phyloP scores from a whole-genome alignment of 2,888 invertebrate genomes.

The Clusia tigrina region DNA sequence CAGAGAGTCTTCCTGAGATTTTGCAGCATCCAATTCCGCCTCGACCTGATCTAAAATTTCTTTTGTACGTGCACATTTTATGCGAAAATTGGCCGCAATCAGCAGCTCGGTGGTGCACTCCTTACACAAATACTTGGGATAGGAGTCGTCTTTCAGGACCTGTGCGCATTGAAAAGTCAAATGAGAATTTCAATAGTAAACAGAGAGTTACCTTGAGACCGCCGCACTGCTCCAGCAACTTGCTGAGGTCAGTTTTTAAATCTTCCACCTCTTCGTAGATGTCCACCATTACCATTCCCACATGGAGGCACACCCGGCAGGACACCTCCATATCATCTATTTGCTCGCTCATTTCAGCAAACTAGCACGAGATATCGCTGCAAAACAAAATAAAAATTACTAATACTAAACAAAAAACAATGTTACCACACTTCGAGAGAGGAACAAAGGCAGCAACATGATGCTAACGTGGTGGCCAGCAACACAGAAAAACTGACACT shows the following conservation, averaged over 20 bases:
- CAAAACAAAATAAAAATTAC: too few relatives aligned
- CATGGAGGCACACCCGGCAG: slow-evolving; percentile 56
- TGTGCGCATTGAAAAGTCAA: slow-evolving; percentile 30
- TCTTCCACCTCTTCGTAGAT: slow-evolving; percentile 58
- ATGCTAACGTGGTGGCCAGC: too few relatives aligned
- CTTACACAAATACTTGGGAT: slow-evolving; percentile 57
- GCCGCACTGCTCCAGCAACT: slow-evolving; percentile 51
- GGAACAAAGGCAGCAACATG: too few relatives aligned
- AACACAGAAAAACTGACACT: too few relatives aligned
- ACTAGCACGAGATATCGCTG: too few relatives aligned
- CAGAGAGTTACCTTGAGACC: slow-evolving; percentile 47
- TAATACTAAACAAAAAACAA: too few relatives aligned
- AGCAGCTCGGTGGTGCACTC: slow-evolving; percentile 58
- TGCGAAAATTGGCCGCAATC: slow-evolving; percentile 55
- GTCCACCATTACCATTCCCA: slow-evolving; percentile 54
- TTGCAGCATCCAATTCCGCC: too few relatives aligned
- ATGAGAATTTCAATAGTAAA: neutral
- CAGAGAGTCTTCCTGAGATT: too few relatives aligned
- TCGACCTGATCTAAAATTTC: slow-evolving; percentile 35
- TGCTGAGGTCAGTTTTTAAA: slow-evolving; percentile 49
- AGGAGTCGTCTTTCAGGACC: slow-evolving; percentile 47
- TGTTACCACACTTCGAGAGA: too few relatives aligned
- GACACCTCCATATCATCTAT: slow-evolving; percentile 42
- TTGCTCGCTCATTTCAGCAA: too few relatives aligned
- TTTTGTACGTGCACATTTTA: slow-evolving; percentile 53